phyloP scores from a whole-genome alignment of 2,797 vertebrate species.

The Xiphorhynchus erythropygius region DNA sequence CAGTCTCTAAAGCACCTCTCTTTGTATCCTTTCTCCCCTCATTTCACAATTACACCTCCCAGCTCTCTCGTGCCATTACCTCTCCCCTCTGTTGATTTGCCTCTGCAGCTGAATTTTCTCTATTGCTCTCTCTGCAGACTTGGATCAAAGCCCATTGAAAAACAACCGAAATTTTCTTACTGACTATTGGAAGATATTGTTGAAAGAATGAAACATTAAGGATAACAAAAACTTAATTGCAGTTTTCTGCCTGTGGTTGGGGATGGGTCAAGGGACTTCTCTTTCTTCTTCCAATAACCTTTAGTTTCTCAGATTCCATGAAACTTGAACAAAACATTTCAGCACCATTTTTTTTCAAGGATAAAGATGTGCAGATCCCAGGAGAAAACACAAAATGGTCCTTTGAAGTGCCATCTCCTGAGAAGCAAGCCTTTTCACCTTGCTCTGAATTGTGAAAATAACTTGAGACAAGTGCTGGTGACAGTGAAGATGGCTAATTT shows the following conservation, averaged over 20 bases:
- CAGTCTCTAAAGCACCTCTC: neutral
- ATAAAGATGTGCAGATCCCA: neutral
- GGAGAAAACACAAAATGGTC: neutral
- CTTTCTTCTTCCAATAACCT: neutral
- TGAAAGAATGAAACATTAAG: neutral
- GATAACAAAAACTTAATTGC: neutral
- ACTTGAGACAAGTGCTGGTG: neutral
- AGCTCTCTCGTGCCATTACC: neutral
- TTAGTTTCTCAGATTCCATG: neutral
- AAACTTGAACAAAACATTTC: neutral
- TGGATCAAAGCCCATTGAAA: slow-evolving; percentile 42
- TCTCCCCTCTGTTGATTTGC: slow-evolving; percentile 35
- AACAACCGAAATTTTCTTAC: slow-evolving; percentile 8
- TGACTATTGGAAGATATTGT: neutral
- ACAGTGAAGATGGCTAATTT: neutral
- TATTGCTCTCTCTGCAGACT: slow-evolving; percentile 14
- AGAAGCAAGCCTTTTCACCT: neutral
- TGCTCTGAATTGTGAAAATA: neutral
- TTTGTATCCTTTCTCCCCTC: neutral
- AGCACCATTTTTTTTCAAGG: neutral
- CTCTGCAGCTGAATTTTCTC: slow-evolving; percentile 22
- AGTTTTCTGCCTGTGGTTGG: neutral
- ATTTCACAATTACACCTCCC: neutral
- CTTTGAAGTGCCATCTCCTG: neutral
- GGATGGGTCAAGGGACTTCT: neutral